phyloP scores from a whole-genome alignment of 2,113 vertebrate species.

The Ornithorhynchus anatinus region DNA sequence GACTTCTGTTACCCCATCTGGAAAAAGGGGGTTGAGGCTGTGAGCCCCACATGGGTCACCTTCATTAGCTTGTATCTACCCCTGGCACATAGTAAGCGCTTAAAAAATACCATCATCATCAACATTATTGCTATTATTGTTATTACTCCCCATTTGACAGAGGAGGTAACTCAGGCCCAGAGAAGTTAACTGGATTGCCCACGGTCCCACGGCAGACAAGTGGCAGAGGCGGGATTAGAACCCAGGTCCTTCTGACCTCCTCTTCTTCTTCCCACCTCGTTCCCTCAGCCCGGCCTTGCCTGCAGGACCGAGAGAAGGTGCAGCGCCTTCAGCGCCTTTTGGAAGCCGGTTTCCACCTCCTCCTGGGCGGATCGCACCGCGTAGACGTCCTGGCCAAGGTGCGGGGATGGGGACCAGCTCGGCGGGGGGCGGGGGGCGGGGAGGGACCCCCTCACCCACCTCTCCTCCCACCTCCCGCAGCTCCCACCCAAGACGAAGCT shows the following conservation, averaged over 20 bases:
- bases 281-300: constrained; percentile 79
- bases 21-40: too few species aligned
- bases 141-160: too few species aligned
- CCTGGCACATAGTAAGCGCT: too few species aligned
- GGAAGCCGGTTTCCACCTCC: constrained; percentile 79
- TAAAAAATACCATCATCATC: too few species aligned
- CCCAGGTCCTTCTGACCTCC: neutral
- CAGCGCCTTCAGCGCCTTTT: constrained; percentile 79
- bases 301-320: constrained; percentile 84
- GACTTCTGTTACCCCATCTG: too few species aligned
- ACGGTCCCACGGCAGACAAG: too few species aligned
- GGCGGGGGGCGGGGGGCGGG: neutral
- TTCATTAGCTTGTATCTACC: too few species aligned
- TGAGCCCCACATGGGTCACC: too few species aligned
- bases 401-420: neutral
- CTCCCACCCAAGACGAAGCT: constrained; percentile 81
- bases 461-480: constrained; percentile 50
- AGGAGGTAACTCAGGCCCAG: too few species aligned
- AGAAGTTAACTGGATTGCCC: too few species aligned
- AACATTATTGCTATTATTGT: too few species aligned
- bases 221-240: too few species aligned
- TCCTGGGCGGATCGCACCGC: constrained; percentile 81
- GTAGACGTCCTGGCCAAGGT: constrained; percentile 84
- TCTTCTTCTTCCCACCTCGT: neutral
- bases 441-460: neutral